Base-by-base conservation (phyloP, 2,797 vertebrate species). In the Melanotaenia maccullochi region DNA sequence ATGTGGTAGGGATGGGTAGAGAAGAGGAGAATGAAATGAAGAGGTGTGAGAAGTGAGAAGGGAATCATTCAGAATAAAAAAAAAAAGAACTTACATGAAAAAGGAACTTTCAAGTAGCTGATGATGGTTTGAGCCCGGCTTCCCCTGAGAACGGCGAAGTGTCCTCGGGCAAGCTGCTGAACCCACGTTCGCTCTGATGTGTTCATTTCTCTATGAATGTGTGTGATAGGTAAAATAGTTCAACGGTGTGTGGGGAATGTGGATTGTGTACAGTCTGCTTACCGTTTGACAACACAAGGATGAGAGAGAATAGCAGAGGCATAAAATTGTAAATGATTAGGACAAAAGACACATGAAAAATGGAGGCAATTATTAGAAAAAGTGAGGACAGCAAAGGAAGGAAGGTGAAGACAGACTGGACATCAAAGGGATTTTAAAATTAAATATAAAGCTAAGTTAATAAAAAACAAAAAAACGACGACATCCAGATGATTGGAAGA, bases 1-100 rank as follows among this genome's bases (percentile, higher is more conserved):
- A 82, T 68, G 59, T 82, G 84, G 71, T 75, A 38, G 40, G 32
- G 30, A 72, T 59, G 28, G 38, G 61, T 25, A 28, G 54, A 47
- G 61, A n/a, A 4, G 13, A 35, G 13, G 18, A 71, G 12, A 64
- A 38, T 13, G 16, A 35, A 13, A 13, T 71, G 9, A 63, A 40
- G 9, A 3, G 20, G 11, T 5, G 4, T 73, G 32, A 22, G 30
- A 20, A 69, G 4, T 73, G 32, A 22, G 30, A 20, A 69, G 12
- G 28, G 42, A 71, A 68, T 66, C 1, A 64, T 60, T 18, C 24
- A 61, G 65, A 61, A 67, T 70, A 25, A 55, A 25, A 55, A 35
- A 60, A 60, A 60, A 42, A 62, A 57, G 12, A 25, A 30, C 25
- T 16, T 44, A 12, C 20, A 24, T 51, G 25, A 32, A 30, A 64